Evolutionary conservation across 2,888 invertebrate species (phyloP).

Genomic region (Volucella zonaria): DNA sequence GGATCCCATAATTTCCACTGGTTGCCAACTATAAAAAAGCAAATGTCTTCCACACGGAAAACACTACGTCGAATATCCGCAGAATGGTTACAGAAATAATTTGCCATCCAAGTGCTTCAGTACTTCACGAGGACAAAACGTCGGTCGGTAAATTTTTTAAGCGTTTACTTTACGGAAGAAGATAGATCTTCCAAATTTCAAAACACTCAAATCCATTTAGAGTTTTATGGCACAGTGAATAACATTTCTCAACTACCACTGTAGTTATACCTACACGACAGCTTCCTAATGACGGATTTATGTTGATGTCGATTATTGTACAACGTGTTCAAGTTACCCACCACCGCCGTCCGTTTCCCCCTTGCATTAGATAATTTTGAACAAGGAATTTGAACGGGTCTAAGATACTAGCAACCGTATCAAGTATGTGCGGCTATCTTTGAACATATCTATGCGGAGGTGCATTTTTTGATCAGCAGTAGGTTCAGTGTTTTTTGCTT

Average conservation of each 20-base stretch:
- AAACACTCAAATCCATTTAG: no score
- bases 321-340: not conserved
- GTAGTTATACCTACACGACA: constrained; percentile 27
- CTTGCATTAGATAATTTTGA: constrained; percentile 42
- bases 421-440: not conserved
- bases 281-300: constrained; percentile 41
- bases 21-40: no score
- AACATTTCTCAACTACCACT: constrained; percentile 16
- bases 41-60: no score
- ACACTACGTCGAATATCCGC: no score
- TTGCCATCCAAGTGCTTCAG: no score
- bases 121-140: no score
- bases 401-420: not conserved
- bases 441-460: constrained; percentile 11
- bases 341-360: constrained; percentile 18
- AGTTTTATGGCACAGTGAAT: not conserved
- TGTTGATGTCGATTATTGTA: constrained; percentile 48
- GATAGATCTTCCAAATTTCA: no score
- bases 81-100: no score
- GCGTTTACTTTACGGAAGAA: no score
- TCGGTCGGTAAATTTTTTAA: no score
- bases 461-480: constrained; percentile 10
- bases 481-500: not conserved
- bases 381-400: constrained; percentile 40
- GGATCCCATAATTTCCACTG: no score